Evolutionary conservation across 2,797 vertebrate genomes (phyloP).

Genomic region (Cygnus olor): DNA sequence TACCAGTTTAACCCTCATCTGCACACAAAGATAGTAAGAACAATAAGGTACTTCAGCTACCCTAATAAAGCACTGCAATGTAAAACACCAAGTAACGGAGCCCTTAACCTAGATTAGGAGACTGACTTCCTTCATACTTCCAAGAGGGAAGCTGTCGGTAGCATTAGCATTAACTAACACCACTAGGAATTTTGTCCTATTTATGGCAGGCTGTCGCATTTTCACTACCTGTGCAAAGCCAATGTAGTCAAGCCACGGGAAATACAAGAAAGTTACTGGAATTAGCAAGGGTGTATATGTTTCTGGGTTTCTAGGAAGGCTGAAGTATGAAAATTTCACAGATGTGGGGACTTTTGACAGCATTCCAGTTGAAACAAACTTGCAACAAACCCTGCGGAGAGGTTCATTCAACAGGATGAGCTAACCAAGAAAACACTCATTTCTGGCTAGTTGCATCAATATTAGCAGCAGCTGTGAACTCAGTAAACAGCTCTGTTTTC

Average conservation of each 20-base stretch:
- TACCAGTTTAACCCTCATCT: neutral
- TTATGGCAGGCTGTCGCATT: neutral
- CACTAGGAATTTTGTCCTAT: neutral
- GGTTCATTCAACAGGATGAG: constrained; percentile 70
- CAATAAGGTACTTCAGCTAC: neutral
- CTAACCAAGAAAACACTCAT: constrained; percentile 73
- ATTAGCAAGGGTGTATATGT: constrained; percentile 27
- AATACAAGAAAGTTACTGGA: constrained; percentile 32
- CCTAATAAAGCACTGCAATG: neutral
- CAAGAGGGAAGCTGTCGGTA: neutral
- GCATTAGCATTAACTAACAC: neutral
- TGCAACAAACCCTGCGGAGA: constrained; percentile 65
- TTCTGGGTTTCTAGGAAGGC: constrained; percentile 66
- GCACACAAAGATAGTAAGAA: neutral
- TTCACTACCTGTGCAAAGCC: neutral
- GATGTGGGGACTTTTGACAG: constrained; percentile 67
- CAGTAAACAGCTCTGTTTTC: constrained; percentile 69
- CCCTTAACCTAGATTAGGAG: neutral
- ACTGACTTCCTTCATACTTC: neutral
- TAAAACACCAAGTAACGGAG: neutral
- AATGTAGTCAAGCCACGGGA: neutral
- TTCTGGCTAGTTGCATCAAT: constrained; percentile 60
- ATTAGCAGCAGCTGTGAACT: constrained; percentile 71
- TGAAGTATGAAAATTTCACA: constrained; percentile 56
- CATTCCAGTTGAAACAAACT: constrained; percentile 67